A percentile compares a stretch with the other conserved stretches of the same genome.
Evolutionary conservation across 2,888 invertebrate genomes (phyloP).

Genomic region (Cyclophora punctaria): DNA sequence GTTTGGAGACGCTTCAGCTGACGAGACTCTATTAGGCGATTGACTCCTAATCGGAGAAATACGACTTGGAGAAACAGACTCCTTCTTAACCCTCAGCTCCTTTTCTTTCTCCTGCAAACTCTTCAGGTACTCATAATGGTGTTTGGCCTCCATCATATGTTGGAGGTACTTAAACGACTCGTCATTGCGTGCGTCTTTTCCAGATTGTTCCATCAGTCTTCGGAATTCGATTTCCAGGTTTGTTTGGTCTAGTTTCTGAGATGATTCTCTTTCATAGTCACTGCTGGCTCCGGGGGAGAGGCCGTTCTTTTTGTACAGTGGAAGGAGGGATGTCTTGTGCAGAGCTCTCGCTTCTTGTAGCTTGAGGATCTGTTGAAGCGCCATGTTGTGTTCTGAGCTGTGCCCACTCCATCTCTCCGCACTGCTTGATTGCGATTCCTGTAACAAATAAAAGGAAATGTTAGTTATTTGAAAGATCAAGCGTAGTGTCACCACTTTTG

Average conservation of each 20-base stretch:
- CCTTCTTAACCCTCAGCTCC: conserved; percentile 45
- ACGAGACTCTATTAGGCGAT: conserved; percentile 49
- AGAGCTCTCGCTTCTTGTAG: conserved; percentile 90
- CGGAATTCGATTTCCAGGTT: conserved; percentile 75
- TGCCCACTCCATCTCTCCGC: conserved; percentile 93
- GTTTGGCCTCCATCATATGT: conserved; percentile 66
- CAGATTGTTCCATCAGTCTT: conserved; percentile 74
- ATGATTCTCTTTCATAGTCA: conserved; percentile 41
- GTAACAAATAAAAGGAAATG: conserved; percentile 50
- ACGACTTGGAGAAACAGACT: conserved; percentile 48
- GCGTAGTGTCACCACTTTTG: neutral
- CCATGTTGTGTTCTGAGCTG: conserved; percentile 92
- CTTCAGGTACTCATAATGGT: conserved; percentile 57
- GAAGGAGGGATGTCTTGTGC: conserved; percentile 72
- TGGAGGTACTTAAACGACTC: conserved; percentile 64
- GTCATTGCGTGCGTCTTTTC: conserved; percentile 51
- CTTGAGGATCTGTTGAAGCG: conserved; percentile 92
- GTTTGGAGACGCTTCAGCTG: conserved; percentile 58
- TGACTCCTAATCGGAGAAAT: conserved; percentile 42
- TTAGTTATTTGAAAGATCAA: neutral
- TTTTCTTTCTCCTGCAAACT: conserved; percentile 57
- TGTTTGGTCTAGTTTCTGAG: conserved; percentile 45
- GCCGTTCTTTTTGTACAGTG: conserved; percentile 63
- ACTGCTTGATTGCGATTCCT: conserved; percentile 88
- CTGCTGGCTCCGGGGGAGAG: conserved; percentile 70